Base-by-base conservation (phyloP, 2,113 vertebrate genomes). In the Fulica atra region DNA sequence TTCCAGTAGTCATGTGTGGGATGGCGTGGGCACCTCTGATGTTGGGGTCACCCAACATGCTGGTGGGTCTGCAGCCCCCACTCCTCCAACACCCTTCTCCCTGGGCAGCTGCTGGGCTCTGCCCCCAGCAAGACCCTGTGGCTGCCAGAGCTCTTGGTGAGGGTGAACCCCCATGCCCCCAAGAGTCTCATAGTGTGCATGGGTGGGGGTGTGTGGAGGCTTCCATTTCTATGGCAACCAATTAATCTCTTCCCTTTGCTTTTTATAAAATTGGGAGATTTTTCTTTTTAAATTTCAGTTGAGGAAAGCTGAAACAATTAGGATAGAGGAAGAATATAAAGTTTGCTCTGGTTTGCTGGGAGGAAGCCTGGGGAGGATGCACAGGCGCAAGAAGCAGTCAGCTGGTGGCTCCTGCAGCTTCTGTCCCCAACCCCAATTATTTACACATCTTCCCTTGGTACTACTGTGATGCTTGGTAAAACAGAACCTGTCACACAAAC, bases 141-240 rank as follows among this genome's bases (percentile, higher is more conserved):
- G 31, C 36, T 44, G 35, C 50, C 24, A 25, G 50, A 25, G 50
- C 50, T 18, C 50, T 25, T 25, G 13, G 50, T 25, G 50, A 7
- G 50, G 24, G 10, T 15, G 38, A 29, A 35, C 33, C 11, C 3
- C 2, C n/a, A n/a, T 2, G 7, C 53, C 44, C 11, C 0, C 24
- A 2, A 10, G 50, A 48, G 16, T 15, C 11, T 31, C 16, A 2
- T 17, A 4, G 17, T 6, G 8, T 19, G 38, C 14, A 3, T 1
- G 28, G 53, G 7, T 25, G 38, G 8, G 44, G 8, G 44, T 14
- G 6, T 9, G n/a, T 10, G 50, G 23, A 18, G 35, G 36, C n/a
- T 5, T 10, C 38, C 2, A 14, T 69, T 77, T 26, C 87, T 56
- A 19, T 59, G 35, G 44, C 38, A 89, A 66, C 46, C 9, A 20